These are phyloP conservation scores for Lottia scabra DNA, from an alignment of 2,888 invertebrate genomes.

Conservation along the genomic window DNA sequence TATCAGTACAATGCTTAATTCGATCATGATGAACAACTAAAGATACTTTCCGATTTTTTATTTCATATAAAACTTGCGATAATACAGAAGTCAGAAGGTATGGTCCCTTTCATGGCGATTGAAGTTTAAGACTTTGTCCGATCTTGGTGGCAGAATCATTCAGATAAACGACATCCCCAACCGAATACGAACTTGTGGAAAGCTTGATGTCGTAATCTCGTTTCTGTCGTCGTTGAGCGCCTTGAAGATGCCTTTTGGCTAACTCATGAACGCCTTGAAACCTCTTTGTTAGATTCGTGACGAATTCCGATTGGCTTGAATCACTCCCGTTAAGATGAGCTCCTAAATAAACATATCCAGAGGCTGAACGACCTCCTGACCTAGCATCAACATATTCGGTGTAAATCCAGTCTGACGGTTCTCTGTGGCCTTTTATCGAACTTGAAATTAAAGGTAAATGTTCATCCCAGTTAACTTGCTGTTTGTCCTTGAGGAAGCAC, in stretches of 20 bases:
- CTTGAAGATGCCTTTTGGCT: neutral
- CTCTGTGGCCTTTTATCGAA: neutral
- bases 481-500: slow-evolving; percentile 7
- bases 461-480: too few species aligned
- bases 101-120: neutral
- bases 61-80: neutral
- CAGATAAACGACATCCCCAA: slow-evolving; percentile 10
- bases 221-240: slow-evolving; percentile 10
- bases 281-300: neutral
- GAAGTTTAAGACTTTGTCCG: neutral
- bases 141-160: slow-evolving; percentile 15
- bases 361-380: neutral
- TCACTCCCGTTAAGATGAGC: neutral
- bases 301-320: too few species aligned
- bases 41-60: neutral
- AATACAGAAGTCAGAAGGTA: neutral
- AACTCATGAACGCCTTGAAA: neutral
- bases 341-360: slow-evolving; percentile 2
- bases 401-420: slow-evolving; percentile 9
- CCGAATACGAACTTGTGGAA: neutral
- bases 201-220: slow-evolving; percentile 15
- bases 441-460: neutral
- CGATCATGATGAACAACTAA: slow-evolving; percentile 8
- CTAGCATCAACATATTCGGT: slow-evolving; percentile 6
- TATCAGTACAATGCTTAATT: neutral